Percentiles rank a stretch among this genome's conserved stretches.
Evolutionary conservation across 2,797 vertebrate species (phyloP).

Genomic region (Salarias fasciatus): DNA sequence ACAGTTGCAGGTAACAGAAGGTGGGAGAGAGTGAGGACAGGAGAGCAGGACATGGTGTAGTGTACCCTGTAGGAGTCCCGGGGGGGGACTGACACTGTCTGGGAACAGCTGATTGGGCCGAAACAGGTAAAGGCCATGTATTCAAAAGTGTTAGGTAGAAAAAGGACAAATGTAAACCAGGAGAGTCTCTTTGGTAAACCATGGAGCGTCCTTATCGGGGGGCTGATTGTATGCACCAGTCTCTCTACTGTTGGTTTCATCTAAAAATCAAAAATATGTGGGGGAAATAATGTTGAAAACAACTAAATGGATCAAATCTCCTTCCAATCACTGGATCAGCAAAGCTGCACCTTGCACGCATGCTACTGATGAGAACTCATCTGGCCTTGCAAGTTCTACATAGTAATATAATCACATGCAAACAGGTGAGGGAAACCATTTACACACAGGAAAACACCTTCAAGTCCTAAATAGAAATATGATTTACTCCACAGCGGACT

Average conservation of each 20-base stretch:
- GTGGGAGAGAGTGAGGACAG: slow-evolving; percentile 55
- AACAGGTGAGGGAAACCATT: slow-evolving; percentile 64
- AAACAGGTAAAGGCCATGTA: slow-evolving; percentile 58
- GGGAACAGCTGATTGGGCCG: slow-evolving; percentile 59
- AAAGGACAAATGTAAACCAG: slow-evolving; percentile 69
- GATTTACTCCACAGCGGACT: slow-evolving; percentile 42
- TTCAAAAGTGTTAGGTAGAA: slow-evolving; percentile 49
- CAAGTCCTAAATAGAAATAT: slow-evolving; percentile 60
- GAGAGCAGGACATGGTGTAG: slow-evolving; percentile 56
- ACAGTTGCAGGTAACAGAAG: slow-evolving; percentile 63
- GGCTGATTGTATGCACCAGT: slow-evolving; percentile 46
- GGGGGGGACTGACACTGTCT: slow-evolving; percentile 28
- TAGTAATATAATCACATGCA: slow-evolving; percentile 76
- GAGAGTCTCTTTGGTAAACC: slow-evolving; percentile 78
- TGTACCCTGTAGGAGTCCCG: slow-evolving; percentile 74
- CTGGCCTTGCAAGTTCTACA: slow-evolving; percentile 70
- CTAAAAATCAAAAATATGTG: no score
- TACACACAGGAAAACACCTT: slow-evolving; percentile 58
- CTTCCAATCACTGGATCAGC: slow-evolving; percentile 48
- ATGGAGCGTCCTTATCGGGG: slow-evolving; percentile 58
- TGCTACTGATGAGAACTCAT: slow-evolving; percentile 70
- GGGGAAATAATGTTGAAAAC: no score
- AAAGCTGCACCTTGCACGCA: slow-evolving; percentile 66
- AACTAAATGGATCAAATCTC: slow-evolving; percentile 31
- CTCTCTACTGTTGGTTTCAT: slow-evolving; percentile 33